phyloP scores from a whole-genome alignment of 2,113 vertebrate species.

The Pangasianodon hypophthalmus region DNA sequence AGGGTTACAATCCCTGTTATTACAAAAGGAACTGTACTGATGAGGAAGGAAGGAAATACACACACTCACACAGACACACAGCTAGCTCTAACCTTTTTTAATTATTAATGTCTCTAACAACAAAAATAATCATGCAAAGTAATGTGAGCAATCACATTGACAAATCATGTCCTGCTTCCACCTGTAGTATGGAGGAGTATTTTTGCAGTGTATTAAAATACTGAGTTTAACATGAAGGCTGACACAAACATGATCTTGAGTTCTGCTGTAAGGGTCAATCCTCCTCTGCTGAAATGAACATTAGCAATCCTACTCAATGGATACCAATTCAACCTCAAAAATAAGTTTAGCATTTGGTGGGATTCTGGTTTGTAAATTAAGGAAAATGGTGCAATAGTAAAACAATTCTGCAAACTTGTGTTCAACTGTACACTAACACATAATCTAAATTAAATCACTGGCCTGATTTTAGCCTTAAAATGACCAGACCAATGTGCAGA shows the following conservation, averaged over 20 bases:
- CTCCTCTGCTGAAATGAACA: neutral
- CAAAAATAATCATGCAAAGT: constrained; percentile 25
- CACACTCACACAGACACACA: neutral
- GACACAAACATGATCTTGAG: neutral
- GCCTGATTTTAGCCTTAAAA: neutral
- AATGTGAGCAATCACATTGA: neutral
- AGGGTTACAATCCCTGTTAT: neutral
- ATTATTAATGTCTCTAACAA: neutral
- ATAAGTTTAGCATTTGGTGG: constrained; percentile 94
- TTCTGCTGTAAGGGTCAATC: neutral
- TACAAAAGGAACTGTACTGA: neutral
- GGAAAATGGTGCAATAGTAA: constrained; percentile 56
- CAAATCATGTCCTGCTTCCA: too few relatives aligned
- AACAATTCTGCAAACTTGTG: too few relatives aligned
- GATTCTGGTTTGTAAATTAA: constrained; percentile 84
- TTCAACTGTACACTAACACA: neutral
- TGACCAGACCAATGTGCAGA: neutral
- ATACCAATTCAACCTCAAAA: constrained; percentile 92
- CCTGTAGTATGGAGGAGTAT: neutral
- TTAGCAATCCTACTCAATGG: constrained; percentile 77
- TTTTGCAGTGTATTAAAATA: neutral
- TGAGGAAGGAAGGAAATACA: neutral
- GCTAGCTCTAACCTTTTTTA: neutral
- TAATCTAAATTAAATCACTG: neutral
- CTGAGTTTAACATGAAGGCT: neutral